Evolutionary conservation across 1,140 invertebrate genomes (phyloP), one percentile per base, ranked within the genome.

Genomic region (Heliconius hermathena): DNA sequence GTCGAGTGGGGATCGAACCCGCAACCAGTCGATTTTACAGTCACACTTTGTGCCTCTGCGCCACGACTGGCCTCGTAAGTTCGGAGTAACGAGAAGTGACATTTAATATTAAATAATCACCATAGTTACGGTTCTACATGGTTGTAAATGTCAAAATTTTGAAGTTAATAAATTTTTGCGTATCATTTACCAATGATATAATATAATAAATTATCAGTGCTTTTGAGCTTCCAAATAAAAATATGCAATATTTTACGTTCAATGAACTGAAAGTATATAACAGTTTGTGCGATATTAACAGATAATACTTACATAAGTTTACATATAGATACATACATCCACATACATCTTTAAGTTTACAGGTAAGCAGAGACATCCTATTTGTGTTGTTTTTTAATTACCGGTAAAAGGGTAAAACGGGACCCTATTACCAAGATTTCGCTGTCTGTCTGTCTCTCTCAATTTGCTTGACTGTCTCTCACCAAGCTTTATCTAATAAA

Each of bases 221-320:
- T 60, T 60, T 60, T 22, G 54, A 22, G 54, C 6, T 66, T 66
- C 60, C 60, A 66, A 6, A 29, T 66, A 18, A 54, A 80, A 80
- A 80, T 76, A 80, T 80, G 79, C 46, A 73, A 54, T 72, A 38
- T 54, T 76, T 60, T 52, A 66, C 26, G 13, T 29, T 73, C 13
- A 20, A 46, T 29, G 57, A 76, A 73, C 41, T 70, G 8, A 22
- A 46, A 76, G 8, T 73, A 36, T 38, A 73, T 66, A 76, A 66
- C 33, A 18, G 26, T 54, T 36, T 70, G 52, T 66, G 60, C 36
- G 3, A 76, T 29, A 76, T 76, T 22, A 36, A 73, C 3, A 73
- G 71, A 77, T 80, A 80, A 72, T 22, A 66, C 3, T 16, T 72
- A 76, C 13, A 46, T 41, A 60, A 76, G 13, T 77, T 49, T 46